phyloP scores from a whole-genome alignment of 2,113 vertebrate genomes.

The Cynoglossus semilaevis region DNA sequence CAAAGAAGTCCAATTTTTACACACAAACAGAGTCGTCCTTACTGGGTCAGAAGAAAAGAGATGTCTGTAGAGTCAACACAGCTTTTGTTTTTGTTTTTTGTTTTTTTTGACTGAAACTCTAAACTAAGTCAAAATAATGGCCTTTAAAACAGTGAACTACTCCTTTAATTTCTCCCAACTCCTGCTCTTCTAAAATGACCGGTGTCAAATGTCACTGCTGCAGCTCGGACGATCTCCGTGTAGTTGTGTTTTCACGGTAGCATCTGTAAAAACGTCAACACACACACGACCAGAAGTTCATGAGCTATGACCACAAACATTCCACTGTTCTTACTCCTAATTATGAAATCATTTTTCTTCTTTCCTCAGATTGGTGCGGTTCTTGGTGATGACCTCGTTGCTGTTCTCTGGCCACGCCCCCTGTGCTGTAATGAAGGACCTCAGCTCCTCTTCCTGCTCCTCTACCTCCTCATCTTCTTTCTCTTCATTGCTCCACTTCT shows the following conservation, averaged over 20 bases:
- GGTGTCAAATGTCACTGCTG: too few relatives aligned
- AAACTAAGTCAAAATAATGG: too few relatives aligned
- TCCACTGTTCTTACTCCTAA: too few relatives aligned
- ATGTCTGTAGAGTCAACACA: constrained; percentile 19
- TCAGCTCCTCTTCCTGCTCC: constrained; percentile 56
- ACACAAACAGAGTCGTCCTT: constrained; percentile 9
- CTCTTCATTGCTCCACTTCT: constrained; percentile 73
- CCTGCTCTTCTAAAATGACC: too few relatives aligned
- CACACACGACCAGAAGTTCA: too few relatives aligned
- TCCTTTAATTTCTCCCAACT: too few relatives aligned
- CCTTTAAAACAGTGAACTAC: too few relatives aligned
- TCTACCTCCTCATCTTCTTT: constrained; percentile 66
- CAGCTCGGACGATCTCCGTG: too few relatives aligned
- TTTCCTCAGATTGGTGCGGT: constrained; percentile 28
- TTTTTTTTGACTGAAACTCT: background rate
- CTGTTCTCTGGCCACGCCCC: constrained; percentile 56
- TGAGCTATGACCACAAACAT: too few relatives aligned
- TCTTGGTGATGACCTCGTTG: constrained; percentile 73
- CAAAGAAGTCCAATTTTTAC: constrained; percentile 46
- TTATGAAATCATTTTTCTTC: background rate
- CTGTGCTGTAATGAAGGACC: constrained; percentile 73
- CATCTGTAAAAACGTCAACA: too few relatives aligned
- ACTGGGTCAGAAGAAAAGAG: constrained; percentile 12
- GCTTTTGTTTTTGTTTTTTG: constrained; percentile 15
- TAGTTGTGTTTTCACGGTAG: too few relatives aligned